phyloP scores from a whole-genome alignment of 2,113 vertebrate genomes.

The Pluvialis apricaria region DNA sequence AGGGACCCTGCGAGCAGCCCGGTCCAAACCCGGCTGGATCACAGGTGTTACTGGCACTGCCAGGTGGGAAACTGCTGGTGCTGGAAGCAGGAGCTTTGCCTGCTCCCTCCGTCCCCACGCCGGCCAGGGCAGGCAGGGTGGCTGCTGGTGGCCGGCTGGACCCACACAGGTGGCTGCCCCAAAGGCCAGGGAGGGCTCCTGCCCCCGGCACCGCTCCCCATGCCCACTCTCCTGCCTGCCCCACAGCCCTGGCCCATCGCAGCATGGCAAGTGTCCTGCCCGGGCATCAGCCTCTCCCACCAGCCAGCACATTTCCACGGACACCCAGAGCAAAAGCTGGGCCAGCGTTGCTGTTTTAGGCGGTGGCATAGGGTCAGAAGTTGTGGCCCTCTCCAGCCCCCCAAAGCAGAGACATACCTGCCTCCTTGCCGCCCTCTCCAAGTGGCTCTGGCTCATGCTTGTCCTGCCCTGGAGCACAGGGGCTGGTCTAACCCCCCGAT shows the following conservation, averaged over 20 bases:
- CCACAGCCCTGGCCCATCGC: neutral
- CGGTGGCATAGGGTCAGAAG: neutral
- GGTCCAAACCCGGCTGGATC: neutral
- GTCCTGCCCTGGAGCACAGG: neutral
- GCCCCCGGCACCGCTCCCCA: neutral
- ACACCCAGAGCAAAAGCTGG: neutral
- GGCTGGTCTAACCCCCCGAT: neutral
- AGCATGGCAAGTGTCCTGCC: neutral
- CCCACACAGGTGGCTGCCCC: too few relatives aligned
- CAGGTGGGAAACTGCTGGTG: neutral
- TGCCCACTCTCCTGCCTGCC: neutral
- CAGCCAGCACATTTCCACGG: neutral
- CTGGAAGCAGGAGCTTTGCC: neutral
- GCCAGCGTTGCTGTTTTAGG: neutral
- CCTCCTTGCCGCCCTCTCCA: neutral
- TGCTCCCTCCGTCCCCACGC: neutral
- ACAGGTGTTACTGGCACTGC: neutral
- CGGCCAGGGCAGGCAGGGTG: accelerated
- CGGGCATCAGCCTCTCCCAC: neutral
- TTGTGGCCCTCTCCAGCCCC: neutral
- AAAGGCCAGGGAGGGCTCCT: neutral
- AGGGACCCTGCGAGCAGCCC: neutral
- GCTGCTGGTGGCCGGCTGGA: neutral
- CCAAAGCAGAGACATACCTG: too few relatives aligned
- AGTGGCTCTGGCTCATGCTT: neutral